A percentile compares a stretch with the other conserved stretches of the same genome.
phyloP scores from a whole-genome alignment of 1,140 invertebrate genomes.

The Bombus superbus region DNA sequence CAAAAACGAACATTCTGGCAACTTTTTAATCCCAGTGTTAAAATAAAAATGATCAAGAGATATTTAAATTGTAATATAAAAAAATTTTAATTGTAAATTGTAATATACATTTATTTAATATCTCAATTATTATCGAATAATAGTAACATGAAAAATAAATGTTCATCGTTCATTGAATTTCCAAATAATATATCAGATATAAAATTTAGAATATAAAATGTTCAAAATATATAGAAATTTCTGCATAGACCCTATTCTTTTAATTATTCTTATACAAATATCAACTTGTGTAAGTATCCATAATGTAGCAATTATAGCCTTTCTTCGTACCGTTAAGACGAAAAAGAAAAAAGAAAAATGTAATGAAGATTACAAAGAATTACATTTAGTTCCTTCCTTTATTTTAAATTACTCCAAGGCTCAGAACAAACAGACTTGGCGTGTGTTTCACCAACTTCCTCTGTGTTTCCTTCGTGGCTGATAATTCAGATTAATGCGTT shows the following conservation, averaged over 20 bases:
- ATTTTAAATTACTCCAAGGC: background rate
- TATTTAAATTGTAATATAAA: background rate
- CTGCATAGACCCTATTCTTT: no score
- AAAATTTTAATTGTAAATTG: background rate
- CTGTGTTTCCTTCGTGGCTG: background rate
- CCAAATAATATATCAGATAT: background rate
- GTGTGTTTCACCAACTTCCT: constrained; percentile 2
- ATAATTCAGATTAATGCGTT: constrained; percentile 28
- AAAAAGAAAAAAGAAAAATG: background rate
- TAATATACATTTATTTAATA: background rate
- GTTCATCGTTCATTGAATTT: background rate
- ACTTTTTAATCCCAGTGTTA: no score
- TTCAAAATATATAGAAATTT: no score
- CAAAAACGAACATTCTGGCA: no score
- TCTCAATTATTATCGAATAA: background rate
- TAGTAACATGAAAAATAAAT: background rate
- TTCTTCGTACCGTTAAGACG: background rate
- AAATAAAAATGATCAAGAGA: background rate
- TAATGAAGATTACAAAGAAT: no score
- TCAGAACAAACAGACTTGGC: background rate
- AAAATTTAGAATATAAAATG: no score
- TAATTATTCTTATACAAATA: no score
- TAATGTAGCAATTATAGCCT: no score
- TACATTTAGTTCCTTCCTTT: background rate
- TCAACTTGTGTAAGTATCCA: no score